Percentiles rank a stretch among this genome's conserved stretches.
Conservation (phyloP, 2,113 vertebrate genomes). For the Stictonetta naevosa region DNA sequence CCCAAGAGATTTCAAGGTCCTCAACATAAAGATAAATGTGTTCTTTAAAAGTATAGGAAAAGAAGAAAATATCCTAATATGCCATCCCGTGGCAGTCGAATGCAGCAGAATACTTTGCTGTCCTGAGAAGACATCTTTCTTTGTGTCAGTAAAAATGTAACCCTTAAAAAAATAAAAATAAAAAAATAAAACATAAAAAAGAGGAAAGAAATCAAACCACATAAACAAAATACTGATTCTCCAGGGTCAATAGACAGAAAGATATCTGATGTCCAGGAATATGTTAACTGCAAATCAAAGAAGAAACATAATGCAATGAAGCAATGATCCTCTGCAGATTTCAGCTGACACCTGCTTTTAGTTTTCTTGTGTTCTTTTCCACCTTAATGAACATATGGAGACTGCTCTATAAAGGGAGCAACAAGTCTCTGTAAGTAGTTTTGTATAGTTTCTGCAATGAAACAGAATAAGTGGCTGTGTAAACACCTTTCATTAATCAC, state of each 20-base stretch:
- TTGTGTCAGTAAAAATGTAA: neutral
- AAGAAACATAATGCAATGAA: constrained; percentile 27
- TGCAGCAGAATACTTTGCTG: neutral
- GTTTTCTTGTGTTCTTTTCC: neutral
- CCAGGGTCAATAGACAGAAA: neutral
- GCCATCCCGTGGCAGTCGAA: neutral
- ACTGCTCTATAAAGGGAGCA: constrained; percentile 33
- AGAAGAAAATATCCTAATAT: neutral
- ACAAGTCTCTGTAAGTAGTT: neutral
- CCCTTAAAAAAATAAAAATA: neutral
- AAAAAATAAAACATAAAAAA: neutral
- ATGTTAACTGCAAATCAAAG: constrained; percentile 56
- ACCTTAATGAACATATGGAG: constrained; percentile 56
- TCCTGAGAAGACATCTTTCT: neutral
- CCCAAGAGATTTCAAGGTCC: constrained; percentile 42
- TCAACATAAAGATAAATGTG: neutral
- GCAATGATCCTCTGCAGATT: constrained; percentile 43
- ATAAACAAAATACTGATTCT: neutral
- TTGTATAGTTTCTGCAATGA: constrained; percentile 25
- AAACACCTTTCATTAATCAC: constrained; percentile 61
- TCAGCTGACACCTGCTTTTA: constrained; percentile 51
- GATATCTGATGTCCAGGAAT: constrained; percentile 36
- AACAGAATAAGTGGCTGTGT: constrained; percentile 23
- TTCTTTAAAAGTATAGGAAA: neutral
- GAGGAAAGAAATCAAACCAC: neutral